Conservation (phyloP, 2,888 invertebrate genomes). For the Tridacna gigas region DNA sequence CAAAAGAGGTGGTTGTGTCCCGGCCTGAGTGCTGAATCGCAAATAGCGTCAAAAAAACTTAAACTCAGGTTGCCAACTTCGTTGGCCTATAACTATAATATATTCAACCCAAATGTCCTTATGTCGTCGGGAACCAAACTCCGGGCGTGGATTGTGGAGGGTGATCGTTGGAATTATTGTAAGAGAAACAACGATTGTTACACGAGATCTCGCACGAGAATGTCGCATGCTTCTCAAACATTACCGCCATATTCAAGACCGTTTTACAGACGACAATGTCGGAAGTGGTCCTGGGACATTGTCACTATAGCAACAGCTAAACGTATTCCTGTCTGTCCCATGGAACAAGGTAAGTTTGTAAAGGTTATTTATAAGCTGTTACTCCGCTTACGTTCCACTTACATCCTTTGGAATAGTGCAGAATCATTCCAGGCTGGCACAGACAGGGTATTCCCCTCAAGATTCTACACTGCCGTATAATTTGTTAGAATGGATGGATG, state of each 20-base stretch:
- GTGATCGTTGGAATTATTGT: conserved; percentile 58
- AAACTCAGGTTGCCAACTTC: conserved; percentile 62
- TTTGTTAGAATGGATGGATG: too few species aligned
- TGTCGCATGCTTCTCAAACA: conserved; percentile 59
- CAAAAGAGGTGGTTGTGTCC: conserved; percentile 68
- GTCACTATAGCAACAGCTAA: conserved; percentile 51
- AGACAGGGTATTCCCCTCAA: too few species aligned
- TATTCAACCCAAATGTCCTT: conserved; percentile 63
- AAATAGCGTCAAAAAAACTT: conserved; percentile 46
- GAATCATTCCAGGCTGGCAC: too few species aligned
- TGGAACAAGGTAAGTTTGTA: conserved; percentile 66
- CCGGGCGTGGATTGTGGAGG: conserved; percentile 73
- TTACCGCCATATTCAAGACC: conserved; percentile 73
- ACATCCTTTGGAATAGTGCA: too few species aligned
- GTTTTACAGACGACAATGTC: conserved; percentile 59
- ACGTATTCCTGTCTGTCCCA: conserved; percentile 59
- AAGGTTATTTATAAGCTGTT: neutral
- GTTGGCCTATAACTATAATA: conserved; percentile 70
- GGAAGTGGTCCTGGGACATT: conserved; percentile 66
- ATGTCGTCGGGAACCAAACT: conserved; percentile 64
- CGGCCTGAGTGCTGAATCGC: neutral
- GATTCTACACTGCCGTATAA: too few species aligned
- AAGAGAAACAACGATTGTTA: conserved; percentile 50
- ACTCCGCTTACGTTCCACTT: too few species aligned
- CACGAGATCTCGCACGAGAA: conserved; percentile 64